Percentiles rank a stretch among this genome's conserved stretches.
These are phyloP conservation scores for Picathartes gymnocephalus DNA, from an alignment of 2,113 vertebrate genomes.

Conservation along the genomic window DNA sequence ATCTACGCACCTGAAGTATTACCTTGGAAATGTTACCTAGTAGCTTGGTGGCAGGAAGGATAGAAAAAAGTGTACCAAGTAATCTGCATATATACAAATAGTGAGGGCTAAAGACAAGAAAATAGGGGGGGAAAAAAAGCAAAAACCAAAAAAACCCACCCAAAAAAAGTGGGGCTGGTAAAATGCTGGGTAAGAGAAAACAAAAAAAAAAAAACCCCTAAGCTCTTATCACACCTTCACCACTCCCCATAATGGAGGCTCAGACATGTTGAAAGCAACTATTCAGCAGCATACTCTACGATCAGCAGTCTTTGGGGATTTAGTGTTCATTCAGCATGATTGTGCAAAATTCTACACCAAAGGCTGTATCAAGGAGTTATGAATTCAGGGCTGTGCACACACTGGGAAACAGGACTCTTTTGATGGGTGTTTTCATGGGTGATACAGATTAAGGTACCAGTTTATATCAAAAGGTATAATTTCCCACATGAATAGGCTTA, in stretches of 20 bases:
- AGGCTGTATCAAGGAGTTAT: background rate
- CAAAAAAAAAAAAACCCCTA: background rate
- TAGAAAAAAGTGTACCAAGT: background rate
- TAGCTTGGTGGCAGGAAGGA: background rate
- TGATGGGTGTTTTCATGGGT: background rate
- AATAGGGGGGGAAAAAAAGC: too few species aligned
- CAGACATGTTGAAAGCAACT: background rate
- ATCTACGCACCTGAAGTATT: background rate
- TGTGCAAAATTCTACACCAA: background rate
- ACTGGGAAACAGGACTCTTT: background rate
- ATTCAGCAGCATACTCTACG: background rate
- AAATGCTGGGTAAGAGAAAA: slow-evolving; percentile 9
- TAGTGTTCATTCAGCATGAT: background rate
- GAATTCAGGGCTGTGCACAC: background rate
- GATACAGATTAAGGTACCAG: background rate
- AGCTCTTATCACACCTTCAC: background rate
- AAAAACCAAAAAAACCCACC: background rate
- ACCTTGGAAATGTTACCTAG: slow-evolving; percentile 23
- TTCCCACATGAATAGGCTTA: background rate
- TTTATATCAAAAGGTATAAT: background rate
- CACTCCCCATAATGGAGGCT: background rate
- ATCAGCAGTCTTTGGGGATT: background rate
- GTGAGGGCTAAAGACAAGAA: background rate
- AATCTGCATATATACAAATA: slow-evolving; percentile 22
- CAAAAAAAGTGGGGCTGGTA: background rate